Evolutionary conservation across 2,888 invertebrate genomes (phyloP).

Genomic region (Conistra vaccinii): DNA sequence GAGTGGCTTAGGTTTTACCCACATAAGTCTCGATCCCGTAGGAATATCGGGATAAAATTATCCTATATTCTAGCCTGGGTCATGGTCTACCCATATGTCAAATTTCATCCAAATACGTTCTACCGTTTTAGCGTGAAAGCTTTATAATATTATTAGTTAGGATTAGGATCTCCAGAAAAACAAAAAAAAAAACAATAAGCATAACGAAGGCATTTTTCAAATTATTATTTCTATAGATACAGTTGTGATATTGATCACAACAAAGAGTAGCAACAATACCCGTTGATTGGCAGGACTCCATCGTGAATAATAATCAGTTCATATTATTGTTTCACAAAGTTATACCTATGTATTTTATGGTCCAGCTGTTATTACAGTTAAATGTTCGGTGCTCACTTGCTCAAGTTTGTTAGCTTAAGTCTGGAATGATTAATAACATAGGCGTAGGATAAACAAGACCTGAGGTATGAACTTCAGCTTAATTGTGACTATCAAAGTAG

Average conservation of each 20-base stretch:
- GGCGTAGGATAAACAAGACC: slow-evolving; percentile 40
- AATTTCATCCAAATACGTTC: too few relatives aligned
- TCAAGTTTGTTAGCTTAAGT: slow-evolving; percentile 26
- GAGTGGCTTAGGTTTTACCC: too few relatives aligned
- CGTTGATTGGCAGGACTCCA: slow-evolving; percentile 35
- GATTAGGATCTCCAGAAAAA: neutral
- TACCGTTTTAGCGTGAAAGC: too few relatives aligned
- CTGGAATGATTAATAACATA: slow-evolving; percentile 31
- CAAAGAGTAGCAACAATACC: slow-evolving; percentile 21
- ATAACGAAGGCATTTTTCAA: neutral
- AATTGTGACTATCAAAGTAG: neutral
- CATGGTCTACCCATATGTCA: too few relatives aligned
- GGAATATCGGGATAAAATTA: too few relatives aligned
- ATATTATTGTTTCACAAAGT: slow-evolving; percentile 50
- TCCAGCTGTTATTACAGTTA: slow-evolving; percentile 34
- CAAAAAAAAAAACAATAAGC: neutral
- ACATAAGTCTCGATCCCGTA: too few relatives aligned
- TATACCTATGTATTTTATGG: slow-evolving; percentile 15
- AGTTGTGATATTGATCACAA: slow-evolving; percentile 5
- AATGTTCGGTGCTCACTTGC: slow-evolving; percentile 22
- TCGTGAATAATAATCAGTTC: slow-evolving; percentile 47
- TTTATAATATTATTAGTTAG: too few relatives aligned
- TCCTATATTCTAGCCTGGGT: too few relatives aligned
- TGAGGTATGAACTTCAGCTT: slow-evolving; percentile 6
- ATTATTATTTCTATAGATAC: neutral